These are phyloP conservation scores for Cirrhinus mrigala DNA, from an alignment of 2,797 vertebrate species.

Conservation along the genomic window DNA sequence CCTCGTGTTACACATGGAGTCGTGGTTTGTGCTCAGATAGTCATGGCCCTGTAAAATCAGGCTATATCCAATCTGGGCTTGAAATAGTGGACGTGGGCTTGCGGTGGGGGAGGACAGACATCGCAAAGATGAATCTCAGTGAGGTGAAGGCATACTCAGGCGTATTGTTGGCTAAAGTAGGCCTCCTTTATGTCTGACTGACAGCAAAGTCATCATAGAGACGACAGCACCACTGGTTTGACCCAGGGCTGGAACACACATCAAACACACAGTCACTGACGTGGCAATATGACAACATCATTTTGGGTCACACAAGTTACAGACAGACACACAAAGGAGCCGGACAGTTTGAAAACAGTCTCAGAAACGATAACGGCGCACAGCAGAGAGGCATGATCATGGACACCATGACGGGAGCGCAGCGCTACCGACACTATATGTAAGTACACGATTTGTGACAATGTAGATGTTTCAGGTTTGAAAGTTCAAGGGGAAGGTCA, in stretches of 20 bases:
- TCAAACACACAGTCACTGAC: slow-evolving; percentile 53
- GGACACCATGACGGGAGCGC: slow-evolving; percentile 67
- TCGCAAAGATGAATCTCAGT: slow-evolving; percentile 55
- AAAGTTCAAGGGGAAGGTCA: background rate
- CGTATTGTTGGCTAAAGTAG: slow-evolving; percentile 73
- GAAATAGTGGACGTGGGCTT: slow-evolving; percentile 14
- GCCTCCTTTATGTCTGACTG: slow-evolving; percentile 71
- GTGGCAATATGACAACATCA: slow-evolving; percentile 52
- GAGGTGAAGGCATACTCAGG: slow-evolving; percentile 69
- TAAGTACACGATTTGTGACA: slow-evolving; percentile 65
- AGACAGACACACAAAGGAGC: slow-evolving; percentile 60
- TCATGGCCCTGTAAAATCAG: slow-evolving; percentile 5
- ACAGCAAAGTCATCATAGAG: slow-evolving; percentile 78
- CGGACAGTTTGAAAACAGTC: slow-evolving; percentile 40
- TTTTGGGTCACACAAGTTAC: slow-evolving; percentile 51
- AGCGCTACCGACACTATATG: slow-evolving; percentile 64
- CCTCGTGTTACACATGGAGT: background rate
- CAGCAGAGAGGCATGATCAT: slow-evolving; percentile 65
- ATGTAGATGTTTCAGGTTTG: background rate
- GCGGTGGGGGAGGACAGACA: slow-evolving; percentile 22
- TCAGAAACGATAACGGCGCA: slow-evolving; percentile 60
- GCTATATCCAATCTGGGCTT: slow-evolving; percentile 19
- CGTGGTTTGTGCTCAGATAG: background rate
- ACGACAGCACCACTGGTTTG: slow-evolving; percentile 70
- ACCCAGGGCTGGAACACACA: slow-evolving; percentile 60